Base-by-base conservation (phyloP, 2,888 invertebrate genomes). In the Drosophila infuscata region DNA sequence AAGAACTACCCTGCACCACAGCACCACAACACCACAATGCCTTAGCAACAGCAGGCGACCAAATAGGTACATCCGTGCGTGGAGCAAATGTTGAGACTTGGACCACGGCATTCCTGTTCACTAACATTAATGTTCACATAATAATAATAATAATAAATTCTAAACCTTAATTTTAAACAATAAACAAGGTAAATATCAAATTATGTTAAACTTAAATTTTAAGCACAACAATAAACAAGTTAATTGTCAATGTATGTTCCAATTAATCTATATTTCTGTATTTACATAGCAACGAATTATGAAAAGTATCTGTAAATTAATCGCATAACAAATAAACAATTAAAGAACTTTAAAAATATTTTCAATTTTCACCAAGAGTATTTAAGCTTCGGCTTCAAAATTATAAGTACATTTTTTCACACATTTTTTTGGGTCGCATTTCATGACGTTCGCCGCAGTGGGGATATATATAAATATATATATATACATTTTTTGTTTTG, bases 381-480 rank as follows among this genome's bases (percentile, higher is more conserved):
- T 36, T 5, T n/a, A 0, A 15, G 9, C 2, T 35, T 65, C 70
- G 76, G 2, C 53, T 8, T 48, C 4, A 17, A 7, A 15, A 25
- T 49, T 35, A 5, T 8, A 12, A 12, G n/a, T 35, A 1, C 0
- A 32, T 52, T 64, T 66, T 46, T 63, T 52, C 25, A 25, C 52
- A 69, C 77, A 63, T 62, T 59, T 71, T 67, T 74, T 79, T 63
- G 56, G 59, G 57, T 79, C 79, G 74, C 74, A 71, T 82, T 78
- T 82, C 61, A 73, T 76, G 78, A 72, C 73, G 70, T 67, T 83
- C 71, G 68, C 77, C 87, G 81, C 87, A 67, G 66, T 72, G 71
- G 83, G 79, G 65, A 74, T 58, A 69, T 68, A 58, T 65, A 66
- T 67, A 67, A 36, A 56, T 9, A 54, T 43, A 35, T 46, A 20